phyloP scores from a whole-genome alignment of 2,797 vertebrate species.

The Pristis pectinata region DNA sequence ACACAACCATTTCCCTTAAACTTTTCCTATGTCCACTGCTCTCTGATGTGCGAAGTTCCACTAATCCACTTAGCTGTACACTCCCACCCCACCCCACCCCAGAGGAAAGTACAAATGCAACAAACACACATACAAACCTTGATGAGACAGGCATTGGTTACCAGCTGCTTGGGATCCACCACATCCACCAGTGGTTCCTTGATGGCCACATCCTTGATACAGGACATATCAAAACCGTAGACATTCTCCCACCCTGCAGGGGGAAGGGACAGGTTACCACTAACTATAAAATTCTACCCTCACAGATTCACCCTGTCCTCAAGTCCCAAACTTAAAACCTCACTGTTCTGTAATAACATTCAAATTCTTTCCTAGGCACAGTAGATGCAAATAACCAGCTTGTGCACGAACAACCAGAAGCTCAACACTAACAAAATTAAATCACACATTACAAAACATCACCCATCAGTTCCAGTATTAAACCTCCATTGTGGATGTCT shows the following conservation, averaged over 20 bases:
- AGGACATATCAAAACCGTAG: conserved; percentile 90
- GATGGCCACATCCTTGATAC: conserved; percentile 89
- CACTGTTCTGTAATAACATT: neutral
- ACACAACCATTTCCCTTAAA: neutral
- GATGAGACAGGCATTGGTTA: conserved; percentile 83
- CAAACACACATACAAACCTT: conserved; percentile 62
- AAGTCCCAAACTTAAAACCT: neutral
- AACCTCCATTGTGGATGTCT: too few species aligned
- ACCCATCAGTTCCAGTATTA: too few species aligned
- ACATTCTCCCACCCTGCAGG: conserved; percentile 88
- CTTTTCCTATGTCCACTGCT: too few species aligned
- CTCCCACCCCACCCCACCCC: too few species aligned
- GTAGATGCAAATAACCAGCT: neutral
- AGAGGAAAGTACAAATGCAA: neutral
- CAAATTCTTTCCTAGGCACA: neutral
- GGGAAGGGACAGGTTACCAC: neutral
- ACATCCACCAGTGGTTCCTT: conserved; percentile 87
- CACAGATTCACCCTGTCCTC: neutral
- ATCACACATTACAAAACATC: too few species aligned
- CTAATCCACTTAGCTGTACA: neutral
- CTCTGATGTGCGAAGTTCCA: neutral
- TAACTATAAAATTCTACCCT: neutral
- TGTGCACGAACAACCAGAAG: too few species aligned
- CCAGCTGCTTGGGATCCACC: conserved; percentile 87
- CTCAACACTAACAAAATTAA: too few species aligned